Evolutionary conservation across 2,797 vertebrate genomes (phyloP).

Genomic region (Leptoclinus maculatus): DNA sequence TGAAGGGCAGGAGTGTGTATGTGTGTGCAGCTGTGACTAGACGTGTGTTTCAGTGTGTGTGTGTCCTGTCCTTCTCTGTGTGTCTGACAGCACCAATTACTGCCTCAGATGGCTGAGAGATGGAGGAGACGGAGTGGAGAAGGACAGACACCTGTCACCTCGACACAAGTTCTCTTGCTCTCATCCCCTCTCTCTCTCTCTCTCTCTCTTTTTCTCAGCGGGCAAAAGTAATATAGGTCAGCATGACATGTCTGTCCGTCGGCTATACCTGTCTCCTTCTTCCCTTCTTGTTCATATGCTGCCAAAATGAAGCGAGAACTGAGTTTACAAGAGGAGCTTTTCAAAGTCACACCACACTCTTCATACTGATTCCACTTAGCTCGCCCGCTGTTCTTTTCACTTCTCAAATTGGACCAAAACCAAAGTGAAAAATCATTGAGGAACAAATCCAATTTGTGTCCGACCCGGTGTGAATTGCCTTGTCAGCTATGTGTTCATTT

Average conservation of each 20-base stretch:
- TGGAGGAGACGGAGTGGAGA: constrained; percentile 61
- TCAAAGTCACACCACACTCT: constrained; percentile 42
- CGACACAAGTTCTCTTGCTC: constrained; percentile 57
- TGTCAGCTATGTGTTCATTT: constrained; percentile 9
- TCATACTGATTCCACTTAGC: constrained; percentile 40
- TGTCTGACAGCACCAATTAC: constrained; percentile 79
- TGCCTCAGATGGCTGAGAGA: constrained; percentile 67
- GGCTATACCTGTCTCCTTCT: constrained; percentile 23
- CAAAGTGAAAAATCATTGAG: constrained; percentile 40
- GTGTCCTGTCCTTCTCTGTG: constrained; percentile 61
- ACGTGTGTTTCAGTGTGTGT: constrained; percentile 37
- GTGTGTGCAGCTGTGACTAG: constrained; percentile 16
- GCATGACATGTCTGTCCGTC: constrained; percentile 48
- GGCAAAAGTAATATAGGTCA: constrained; percentile 71
- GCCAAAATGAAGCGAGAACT: constrained; percentile 24
- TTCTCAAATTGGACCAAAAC: constrained; percentile 35
- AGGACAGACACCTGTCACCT: constrained; percentile 75
- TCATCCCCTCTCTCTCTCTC: constrained; percentile 59
- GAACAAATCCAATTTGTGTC: constrained; percentile 22
- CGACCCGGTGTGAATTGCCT: constrained; percentile 24
- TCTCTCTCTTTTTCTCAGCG: constrained; percentile 44
- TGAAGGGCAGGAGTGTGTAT: constrained; percentile 67
- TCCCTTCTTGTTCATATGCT: constrained; percentile 26
- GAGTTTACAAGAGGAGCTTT: constrained; percentile 48
- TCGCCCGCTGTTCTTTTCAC: constrained; percentile 55